Base-by-base conservation (phyloP, 2,888 invertebrate species). In the Orthonychiurus folsomi region DNA sequence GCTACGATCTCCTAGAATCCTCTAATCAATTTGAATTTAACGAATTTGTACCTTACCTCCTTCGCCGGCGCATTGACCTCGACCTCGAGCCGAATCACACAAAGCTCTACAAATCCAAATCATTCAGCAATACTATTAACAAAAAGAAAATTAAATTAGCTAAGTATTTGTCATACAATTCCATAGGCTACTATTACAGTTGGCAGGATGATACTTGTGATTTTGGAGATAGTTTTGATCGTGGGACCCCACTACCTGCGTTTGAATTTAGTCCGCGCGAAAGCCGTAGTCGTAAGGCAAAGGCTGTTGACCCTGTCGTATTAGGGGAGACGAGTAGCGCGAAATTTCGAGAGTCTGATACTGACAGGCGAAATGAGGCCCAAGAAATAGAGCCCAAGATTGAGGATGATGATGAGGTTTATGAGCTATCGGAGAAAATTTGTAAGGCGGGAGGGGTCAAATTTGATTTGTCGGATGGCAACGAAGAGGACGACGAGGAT, bases 31-130 rank as follows among this genome's bases (percentile, higher is more conserved):
- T 56, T 23, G 64, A 64, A 61, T 54, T 64, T 3, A 58, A 64
- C 18, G 56, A 56, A 18, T 26, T 27, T 18, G 66, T 71, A 18
- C 71, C 71, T 1, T 71, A 71, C 50, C 28, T 71, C 9, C 57
- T 71, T 1, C 59, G 71, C 27, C 60, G 68, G 55, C 50, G 70
- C 20, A 67, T 67, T 47, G 68, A 70, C 57, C 54, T 70, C 18
- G 66, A 66, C 26, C 67, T 67, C 28, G 67, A 66, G 27, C 61
- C 63, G 20, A 37, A 37, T 37, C 37, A 37, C 15, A 37, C 37
- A 37, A 37, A 37, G n/a, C 55, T 69, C 12, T 60, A 63, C 1
- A 69, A 69, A 59, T 65, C 65, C 2, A 68, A 68, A 55, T 66
- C 65, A 9, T 69, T 66, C 37, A 65, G 66, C 15, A 66, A 65